These are phyloP conservation scores for Holothuria leucospilota DNA, from an alignment of 53 echinoderm and acorn worm genomes.

Conservation along the genomic window DNA sequence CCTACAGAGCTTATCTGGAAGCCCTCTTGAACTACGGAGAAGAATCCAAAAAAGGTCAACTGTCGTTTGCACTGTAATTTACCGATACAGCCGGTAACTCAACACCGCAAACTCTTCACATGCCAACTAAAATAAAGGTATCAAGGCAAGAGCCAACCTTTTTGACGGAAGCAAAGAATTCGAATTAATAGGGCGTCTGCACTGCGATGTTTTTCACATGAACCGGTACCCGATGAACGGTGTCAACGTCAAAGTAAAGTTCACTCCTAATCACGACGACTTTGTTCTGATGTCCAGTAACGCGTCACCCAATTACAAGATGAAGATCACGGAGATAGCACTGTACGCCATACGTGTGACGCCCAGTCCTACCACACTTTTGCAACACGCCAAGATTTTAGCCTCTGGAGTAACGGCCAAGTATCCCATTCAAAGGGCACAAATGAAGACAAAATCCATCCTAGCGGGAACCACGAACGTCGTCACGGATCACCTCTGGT, in stretches of 20 bases:
- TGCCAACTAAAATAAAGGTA: not conserved
- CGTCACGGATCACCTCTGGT: not conserved
- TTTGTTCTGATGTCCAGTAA: not conserved
- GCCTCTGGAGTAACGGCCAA: too few species aligned
- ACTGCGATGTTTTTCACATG: slow-evolving; percentile 42
- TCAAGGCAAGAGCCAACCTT: not conserved
- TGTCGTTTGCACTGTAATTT: not conserved
- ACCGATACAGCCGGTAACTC: not conserved
- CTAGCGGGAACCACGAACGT: not conserved
- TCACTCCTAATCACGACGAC: not conserved
- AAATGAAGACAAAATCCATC: slow-evolving; percentile 6
- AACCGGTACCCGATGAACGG: slow-evolving; percentile 51
- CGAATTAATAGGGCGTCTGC: slow-evolving; percentile 44
- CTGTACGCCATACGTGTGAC: not conserved
- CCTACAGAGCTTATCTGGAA: slow-evolving; percentile 57
- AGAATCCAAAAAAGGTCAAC: not conserved
- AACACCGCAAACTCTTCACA: not conserved
- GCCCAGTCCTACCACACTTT: not conserved
- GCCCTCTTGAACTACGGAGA: slow-evolving; percentile 52
- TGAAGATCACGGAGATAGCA: not conserved
- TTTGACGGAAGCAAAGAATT: slow-evolving; percentile 28
- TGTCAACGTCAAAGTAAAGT: slow-evolving; percentile 51
- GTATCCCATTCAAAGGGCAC: slow-evolving; percentile 26
- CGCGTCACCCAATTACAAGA: not conserved
- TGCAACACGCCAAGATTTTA: not conserved